phyloP scores from a whole-genome alignment of 2,888 invertebrate genomes.

The Athripsodes cinereus region DNA sequence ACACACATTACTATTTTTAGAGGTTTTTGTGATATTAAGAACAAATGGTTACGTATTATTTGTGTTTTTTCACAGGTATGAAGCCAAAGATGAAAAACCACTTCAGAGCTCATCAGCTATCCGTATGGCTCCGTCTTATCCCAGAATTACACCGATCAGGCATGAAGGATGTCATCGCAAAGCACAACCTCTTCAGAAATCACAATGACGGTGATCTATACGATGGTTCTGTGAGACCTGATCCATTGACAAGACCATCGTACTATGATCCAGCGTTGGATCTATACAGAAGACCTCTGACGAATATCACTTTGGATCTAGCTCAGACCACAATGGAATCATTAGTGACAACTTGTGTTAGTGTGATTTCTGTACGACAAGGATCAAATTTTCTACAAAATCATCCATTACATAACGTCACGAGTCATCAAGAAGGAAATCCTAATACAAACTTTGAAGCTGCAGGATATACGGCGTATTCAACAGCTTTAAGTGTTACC shows the following conservation, averaged over 20 bases:
- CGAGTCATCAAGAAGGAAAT: slow-evolving; percentile 32
- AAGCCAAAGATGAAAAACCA: slow-evolving; percentile 91
- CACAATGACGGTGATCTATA: slow-evolving; percentile 85
- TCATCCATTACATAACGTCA: slow-evolving; percentile 33
- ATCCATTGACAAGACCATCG: slow-evolving; percentile 65
- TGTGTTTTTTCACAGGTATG: slow-evolving; percentile 62
- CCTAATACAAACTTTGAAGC: slow-evolving; percentile 71
- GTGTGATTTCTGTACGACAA: slow-evolving; percentile 64
- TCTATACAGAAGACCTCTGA: slow-evolving; percentile 56
- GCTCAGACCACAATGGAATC: slow-evolving; percentile 56
- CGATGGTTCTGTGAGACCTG: slow-evolving; percentile 82
- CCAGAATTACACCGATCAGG: slow-evolving; percentile 86
- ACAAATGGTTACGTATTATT: too few relatives aligned
- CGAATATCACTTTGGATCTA: slow-evolving; percentile 49
- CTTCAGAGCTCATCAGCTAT: slow-evolving; percentile 93
- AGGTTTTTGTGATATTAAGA: too few relatives aligned
- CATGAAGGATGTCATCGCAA: slow-evolving; percentile 82
- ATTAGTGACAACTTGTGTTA: slow-evolving; percentile 63
- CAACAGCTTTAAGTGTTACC: slow-evolving; percentile 69
- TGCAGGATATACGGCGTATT: slow-evolving; percentile 69
- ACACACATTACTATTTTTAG: too few relatives aligned
- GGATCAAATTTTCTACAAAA: slow-evolving; percentile 48
- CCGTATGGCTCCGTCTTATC: slow-evolving; percentile 90
- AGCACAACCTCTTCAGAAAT: slow-evolving; percentile 86
- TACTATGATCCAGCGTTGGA: slow-evolving; percentile 58